Percentiles rank a stretch among this genome's conserved stretches.
phyloP scores from a whole-genome alignment of 2,113 vertebrate species.

The Trematocara variabile region DNA sequence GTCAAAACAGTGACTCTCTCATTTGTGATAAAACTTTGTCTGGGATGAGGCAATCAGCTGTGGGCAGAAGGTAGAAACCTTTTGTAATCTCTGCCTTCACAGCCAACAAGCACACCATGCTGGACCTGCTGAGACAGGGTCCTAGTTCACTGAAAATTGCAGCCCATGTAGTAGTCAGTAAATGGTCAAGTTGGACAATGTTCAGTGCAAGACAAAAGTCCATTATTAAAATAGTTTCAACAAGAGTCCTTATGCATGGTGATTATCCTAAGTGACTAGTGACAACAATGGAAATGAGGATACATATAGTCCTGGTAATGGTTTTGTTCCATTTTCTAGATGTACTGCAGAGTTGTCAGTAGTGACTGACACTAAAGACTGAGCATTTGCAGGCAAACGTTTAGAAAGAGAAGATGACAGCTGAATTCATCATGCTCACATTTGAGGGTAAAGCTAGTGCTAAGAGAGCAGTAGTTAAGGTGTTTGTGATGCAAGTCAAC shows the following conservation, averaged over 20 bases:
- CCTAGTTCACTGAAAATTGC: not conserved
- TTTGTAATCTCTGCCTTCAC: constrained; percentile 7
- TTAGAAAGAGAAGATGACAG: not conserved
- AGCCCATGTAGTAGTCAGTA: not conserved
- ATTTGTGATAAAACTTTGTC: constrained; percentile 29
- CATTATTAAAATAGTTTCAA: not conserved
- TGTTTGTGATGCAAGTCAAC: not conserved
- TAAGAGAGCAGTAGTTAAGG: not conserved
- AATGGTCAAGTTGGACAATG: not conserved
- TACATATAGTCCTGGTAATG: not conserved
- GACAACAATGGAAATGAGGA: not conserved
- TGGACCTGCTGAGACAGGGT: constrained; percentile 19
- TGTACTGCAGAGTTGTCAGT: not conserved
- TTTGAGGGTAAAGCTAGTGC: not conserved
- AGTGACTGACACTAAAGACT: not conserved
- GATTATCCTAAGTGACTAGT: not conserved
- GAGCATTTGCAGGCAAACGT: not conserved
- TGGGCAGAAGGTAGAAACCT: constrained; percentile 5
- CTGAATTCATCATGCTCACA: not conserved
- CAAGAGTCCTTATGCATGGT: not conserved
- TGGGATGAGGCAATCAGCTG: not conserved
- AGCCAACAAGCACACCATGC: not conserved
- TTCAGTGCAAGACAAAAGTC: not conserved
- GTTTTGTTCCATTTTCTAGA: not conserved
- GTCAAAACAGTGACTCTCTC: constrained; percentile 33